These are phyloP conservation scores for Oreochromis tanganicae DNA, from an alignment of 2,113 vertebrate species.

Conservation along the genomic window DNA sequence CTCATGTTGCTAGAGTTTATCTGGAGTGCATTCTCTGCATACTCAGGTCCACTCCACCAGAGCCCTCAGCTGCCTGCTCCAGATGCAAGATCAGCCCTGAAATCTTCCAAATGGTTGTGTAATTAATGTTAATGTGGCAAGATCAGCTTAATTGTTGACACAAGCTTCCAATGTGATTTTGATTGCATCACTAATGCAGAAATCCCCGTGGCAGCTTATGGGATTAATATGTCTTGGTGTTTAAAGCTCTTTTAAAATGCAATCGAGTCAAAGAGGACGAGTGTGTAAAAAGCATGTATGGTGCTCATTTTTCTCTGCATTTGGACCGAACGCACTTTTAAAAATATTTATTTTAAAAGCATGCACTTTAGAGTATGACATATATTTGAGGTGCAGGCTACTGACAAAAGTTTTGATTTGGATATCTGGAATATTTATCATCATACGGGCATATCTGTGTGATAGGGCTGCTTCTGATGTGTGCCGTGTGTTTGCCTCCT, in stretches of 20 bases:
- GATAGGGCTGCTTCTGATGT: not conserved
- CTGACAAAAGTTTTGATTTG: constrained; percentile 1
- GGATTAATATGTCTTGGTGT: constrained; percentile 59
- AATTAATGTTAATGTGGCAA: constrained; percentile 64
- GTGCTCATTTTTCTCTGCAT: not conserved
- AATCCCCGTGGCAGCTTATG: constrained; percentile 62
- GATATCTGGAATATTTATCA: not conserved
- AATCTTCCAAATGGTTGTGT: constrained; percentile 40
- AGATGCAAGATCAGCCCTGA: constrained; percentile 50
- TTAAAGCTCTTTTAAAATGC: constrained; percentile 58
- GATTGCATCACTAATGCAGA: constrained; percentile 61
- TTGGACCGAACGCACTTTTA: not conserved
- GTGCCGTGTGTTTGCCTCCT: not conserved
- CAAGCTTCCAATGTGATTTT: constrained; percentile 58
- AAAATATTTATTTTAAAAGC: not conserved
- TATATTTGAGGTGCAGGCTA: not conserved
- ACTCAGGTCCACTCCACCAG: constrained; percentile 10
- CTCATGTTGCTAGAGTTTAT: constrained; percentile 24
- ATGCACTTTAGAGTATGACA: not conserved
- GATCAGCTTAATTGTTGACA: constrained; percentile 64
- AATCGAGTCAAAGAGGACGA: constrained; percentile 16
- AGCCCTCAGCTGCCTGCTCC: constrained; percentile 27
- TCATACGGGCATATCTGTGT: not conserved
- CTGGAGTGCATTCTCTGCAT: constrained; percentile 33
- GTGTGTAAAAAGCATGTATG: not conserved